These are phyloP conservation scores for Drosophila azteca DNA, from an alignment of 1,140 invertebrate genomes.

Conservation along the genomic window DNA sequence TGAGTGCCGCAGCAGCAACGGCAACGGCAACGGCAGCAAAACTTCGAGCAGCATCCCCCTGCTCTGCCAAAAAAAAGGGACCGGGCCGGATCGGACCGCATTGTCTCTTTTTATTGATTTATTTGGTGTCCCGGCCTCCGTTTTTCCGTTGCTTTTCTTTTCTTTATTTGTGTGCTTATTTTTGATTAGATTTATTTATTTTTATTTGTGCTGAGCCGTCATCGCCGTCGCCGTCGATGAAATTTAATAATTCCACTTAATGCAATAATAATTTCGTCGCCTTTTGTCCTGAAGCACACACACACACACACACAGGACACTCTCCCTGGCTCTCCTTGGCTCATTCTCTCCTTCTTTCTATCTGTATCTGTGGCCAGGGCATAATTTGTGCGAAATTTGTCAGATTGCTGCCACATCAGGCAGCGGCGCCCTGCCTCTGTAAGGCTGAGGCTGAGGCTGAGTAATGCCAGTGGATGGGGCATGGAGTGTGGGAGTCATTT, in stretches of 20 bases:
- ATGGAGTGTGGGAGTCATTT: slow-evolving; percentile 49
- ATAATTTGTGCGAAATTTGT: slow-evolving; percentile 82
- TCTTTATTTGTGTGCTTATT: slow-evolving; percentile 82
- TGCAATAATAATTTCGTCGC: slow-evolving; percentile 82
- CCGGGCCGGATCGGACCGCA: not conserved
- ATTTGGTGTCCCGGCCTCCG: slow-evolving; percentile 30
- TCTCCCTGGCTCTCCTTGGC: not conserved
- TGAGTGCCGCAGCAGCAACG: slow-evolving; percentile 64
- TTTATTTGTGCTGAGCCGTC: slow-evolving; percentile 74
- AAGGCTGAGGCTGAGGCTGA: slow-evolving; percentile 74
- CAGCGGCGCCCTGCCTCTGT: slow-evolving; percentile 53
- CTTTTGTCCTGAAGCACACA: slow-evolving; percentile 52
- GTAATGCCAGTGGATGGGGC: slow-evolving; percentile 51
- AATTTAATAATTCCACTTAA: slow-evolving; percentile 83
- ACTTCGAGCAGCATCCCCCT: slow-evolving; percentile 18
- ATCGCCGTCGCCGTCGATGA: slow-evolving; percentile 60
- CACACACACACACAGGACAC: not conserved
- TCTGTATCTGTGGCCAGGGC: slow-evolving; percentile 71
- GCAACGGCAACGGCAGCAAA: slow-evolving; percentile 19
- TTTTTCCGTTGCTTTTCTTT: slow-evolving; percentile 53
- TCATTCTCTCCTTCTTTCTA: slow-evolving; percentile 53
- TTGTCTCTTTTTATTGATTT: slow-evolving; percentile 53
- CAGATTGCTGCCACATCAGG: slow-evolving; percentile 68
- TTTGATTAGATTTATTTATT: slow-evolving; percentile 83
- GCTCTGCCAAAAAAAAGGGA: slow-evolving; percentile 5